Percentiles rank a stretch among this genome's conserved stretches.
These are phyloP conservation scores for Meda fulgida DNA, from an alignment of 2,797 vertebrate genomes.

Conservation along the genomic window DNA sequence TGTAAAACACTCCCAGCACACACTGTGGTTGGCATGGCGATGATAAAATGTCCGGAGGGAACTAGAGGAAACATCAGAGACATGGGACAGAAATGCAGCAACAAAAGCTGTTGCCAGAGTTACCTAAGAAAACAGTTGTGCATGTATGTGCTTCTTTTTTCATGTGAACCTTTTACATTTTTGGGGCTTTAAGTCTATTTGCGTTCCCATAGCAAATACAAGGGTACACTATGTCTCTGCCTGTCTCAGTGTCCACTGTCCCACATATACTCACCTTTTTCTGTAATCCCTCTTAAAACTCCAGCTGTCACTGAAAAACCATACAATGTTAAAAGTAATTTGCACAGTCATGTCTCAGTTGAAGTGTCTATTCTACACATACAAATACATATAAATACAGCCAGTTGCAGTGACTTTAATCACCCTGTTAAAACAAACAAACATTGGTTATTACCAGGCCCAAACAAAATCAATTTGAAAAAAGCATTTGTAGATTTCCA, in stretches of 20 bases:
- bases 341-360: conserved; percentile 8
- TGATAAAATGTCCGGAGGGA: conserved; percentile 7
- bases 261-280: conserved; percentile 37
- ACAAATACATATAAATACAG: background rate
- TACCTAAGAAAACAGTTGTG: conserved; percentile 5
- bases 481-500: background rate
- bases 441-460: background rate
- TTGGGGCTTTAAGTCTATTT: conserved; percentile 10
- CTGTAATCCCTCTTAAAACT: conserved; percentile 53
- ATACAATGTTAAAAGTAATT: conserved; percentile 34
- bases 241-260: conserved; percentile 3
- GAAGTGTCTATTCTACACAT: background rate
- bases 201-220: conserved; percentile 1
- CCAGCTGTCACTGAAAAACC: conserved; percentile 56
- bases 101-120: conserved; percentile 19
- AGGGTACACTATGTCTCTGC: conserved; percentile 17
- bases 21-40: background rate
- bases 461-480: background rate
- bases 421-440: background rate
- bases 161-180: conserved; percentile 15
- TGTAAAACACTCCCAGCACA: background rate
- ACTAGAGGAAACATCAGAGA: conserved; percentile 26
- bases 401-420: background rate
- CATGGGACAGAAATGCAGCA: conserved; percentile 1
- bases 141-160: background rate